phyloP scores from a whole-genome alignment of 2,888 invertebrate species.

The Euclidia mi region DNA sequence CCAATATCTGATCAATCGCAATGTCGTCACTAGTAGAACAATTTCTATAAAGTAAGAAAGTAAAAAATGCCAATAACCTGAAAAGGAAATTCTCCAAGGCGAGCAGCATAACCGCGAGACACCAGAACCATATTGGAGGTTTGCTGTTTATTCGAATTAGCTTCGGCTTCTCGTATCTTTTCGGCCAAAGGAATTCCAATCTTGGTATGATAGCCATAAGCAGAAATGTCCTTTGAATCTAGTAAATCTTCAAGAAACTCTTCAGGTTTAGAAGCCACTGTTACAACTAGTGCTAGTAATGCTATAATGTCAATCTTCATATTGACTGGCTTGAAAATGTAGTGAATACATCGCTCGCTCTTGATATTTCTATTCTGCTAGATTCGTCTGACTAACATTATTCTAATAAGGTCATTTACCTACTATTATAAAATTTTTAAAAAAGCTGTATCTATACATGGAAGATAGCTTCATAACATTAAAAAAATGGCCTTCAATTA shows the following conservation, averaged over 20 bases:
- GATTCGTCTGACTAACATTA: too few species aligned
- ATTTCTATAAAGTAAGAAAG: too few species aligned
- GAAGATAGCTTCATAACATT: too few species aligned
- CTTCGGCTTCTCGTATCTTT: neutral
- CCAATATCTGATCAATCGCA: too few species aligned
- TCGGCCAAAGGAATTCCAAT: neutral
- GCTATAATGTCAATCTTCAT: neutral
- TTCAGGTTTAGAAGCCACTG: neutral
- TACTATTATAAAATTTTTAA: too few species aligned
- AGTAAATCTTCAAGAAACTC: neutral
- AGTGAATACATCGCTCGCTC: neutral
- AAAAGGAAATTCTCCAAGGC: conserved; percentile 2
- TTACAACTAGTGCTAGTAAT: neutral
- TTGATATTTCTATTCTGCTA: neutral
- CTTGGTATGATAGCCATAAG: neutral
- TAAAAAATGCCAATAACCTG: neutral
- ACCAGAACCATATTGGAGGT: neutral
- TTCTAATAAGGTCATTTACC: too few species aligned
- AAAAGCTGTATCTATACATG: too few species aligned
- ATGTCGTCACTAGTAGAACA: too few species aligned
- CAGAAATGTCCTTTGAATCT: neutral
- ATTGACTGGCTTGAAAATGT: neutral
- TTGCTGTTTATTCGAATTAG: too few species aligned
- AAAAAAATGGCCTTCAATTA: too few species aligned
- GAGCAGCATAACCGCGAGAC: neutral